Conservation (phyloP, 2,113 vertebrate genomes). For the Panthera tigris region DNA sequence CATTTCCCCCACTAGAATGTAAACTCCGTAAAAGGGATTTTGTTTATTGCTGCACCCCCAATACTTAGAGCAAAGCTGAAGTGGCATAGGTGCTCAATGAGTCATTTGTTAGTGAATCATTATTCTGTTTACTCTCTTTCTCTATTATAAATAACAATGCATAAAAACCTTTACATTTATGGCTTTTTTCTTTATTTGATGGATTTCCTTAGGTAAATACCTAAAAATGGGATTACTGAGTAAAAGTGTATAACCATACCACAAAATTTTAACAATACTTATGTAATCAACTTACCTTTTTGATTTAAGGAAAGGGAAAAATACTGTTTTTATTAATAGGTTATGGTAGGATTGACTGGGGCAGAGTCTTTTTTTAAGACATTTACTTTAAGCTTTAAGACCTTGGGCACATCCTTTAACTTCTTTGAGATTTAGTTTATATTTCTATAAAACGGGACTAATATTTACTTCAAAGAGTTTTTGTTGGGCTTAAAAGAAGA, state of each 20-base stretch:
- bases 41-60: not conserved
- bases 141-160: not conserved
- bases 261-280: not conserved
- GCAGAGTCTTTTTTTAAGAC: not conserved
- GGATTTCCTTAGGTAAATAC: not conserved
- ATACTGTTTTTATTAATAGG: not conserved
- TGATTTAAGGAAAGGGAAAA: not conserved
- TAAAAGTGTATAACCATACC: not conserved
- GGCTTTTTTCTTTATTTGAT: conserved; percentile 1
- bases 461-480: conserved; percentile 9
- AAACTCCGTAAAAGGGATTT: not conserved
- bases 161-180: not conserved
- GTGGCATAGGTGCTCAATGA: not conserved
- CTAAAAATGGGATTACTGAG: not conserved
- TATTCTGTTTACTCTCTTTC: not conserved
- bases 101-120: not conserved
- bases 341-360: not conserved
- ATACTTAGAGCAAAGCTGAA: not conserved
- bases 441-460: not conserved
- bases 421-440: not conserved
- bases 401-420: not conserved
- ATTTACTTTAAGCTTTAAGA: not conserved
- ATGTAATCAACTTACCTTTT: not conserved
- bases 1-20: not conserved
- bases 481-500: not conserved